These are phyloP conservation scores for Cryptops parisi DNA, from an alignment of 2,888 invertebrate genomes.

Conservation along the genomic window DNA sequence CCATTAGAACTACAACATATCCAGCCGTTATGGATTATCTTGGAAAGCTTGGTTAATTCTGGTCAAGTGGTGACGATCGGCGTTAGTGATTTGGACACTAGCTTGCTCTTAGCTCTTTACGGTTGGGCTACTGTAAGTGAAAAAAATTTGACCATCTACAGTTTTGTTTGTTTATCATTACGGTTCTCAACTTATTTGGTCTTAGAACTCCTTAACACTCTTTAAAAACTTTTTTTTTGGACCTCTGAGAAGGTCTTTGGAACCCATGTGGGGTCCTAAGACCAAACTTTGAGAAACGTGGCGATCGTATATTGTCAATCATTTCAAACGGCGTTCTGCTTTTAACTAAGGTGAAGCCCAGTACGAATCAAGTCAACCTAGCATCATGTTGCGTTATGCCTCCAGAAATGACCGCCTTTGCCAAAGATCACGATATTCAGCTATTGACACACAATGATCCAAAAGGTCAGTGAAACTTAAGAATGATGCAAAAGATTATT, in stretches of 20 bases:
- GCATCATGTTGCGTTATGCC: constrained; percentile 90
- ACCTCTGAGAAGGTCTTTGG: too few species aligned
- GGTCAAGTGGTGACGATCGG: constrained; percentile 61
- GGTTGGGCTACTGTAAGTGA: constrained; percentile 47
- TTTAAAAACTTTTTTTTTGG: not conserved
- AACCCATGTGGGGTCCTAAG: too few species aligned
- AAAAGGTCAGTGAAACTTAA: constrained; percentile 43
- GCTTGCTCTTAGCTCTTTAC: constrained; percentile 57
- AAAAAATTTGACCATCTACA: not conserved
- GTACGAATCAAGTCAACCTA: constrained; percentile 82
- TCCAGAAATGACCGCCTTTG: constrained; percentile 72
- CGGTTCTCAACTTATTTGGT: not conserved
- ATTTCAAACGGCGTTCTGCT: too few species aligned
- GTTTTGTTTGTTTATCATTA: not conserved
- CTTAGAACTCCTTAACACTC: not conserved
- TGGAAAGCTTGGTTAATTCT: constrained; percentile 53
- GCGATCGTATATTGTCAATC: too few species aligned
- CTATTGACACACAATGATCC: constrained; percentile 92
- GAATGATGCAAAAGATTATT: too few species aligned
- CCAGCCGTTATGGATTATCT: constrained; percentile 56
- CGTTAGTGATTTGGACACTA: constrained; percentile 76
- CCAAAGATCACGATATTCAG: constrained; percentile 79
- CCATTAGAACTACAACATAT: constrained; percentile 42
- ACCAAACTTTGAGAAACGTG: too few species aligned
- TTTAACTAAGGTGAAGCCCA: constrained; percentile 61